Base-by-base conservation (phyloP, 1,140 invertebrate genomes). In the Heliconius nattereri region DNA sequence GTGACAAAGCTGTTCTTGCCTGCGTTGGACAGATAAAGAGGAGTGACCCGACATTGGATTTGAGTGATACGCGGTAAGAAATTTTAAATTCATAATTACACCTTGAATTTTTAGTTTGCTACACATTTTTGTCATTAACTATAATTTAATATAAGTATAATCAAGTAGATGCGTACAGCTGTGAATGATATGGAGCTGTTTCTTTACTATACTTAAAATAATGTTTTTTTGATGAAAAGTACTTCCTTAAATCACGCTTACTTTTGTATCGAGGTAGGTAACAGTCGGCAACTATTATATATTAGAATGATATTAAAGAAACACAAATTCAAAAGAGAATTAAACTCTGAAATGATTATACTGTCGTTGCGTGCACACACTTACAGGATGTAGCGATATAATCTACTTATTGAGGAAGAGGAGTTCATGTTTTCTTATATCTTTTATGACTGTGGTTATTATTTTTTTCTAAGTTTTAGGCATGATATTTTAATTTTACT, bases 1-100 rank as follows among this genome's bases (percentile, higher is more conserved):
- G 97, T 89, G 97, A 97, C 88, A 96, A 97, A 84, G 96, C 97
- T 60, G 97, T 97, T 79, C 89, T 96, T 23, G 95, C 96, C 9
- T 96, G 96, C 81, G 95, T 96, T 13, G 96, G 96, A 0, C 96
- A 96, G 83, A 95, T 96, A 76, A 96, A 96, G 84, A 94, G 96
- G 76, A 91, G 94, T 49, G 95, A 96, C 75, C 92, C 95, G 0
- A 88, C 92, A 0, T 83, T 95, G 84, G 95, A 95, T 9, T 89
- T 95, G 26, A 93, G 94, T 71, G 95, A 96, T 82, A 92, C 91
- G 5, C 90, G 92, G 93, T 94, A 80, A 88, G 86, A 82, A 49
- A 32, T 23, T 20, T 37, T 37, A 3, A 37, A 71, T 71, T 37
- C 2, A 8, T 9, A 66, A 71, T 29, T 71, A 71, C 16, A 16